Evolutionary conservation across 2,797 vertebrate genomes (phyloP), one percentile per base, ranked within the genome.

Genomic region (Anguilla pacifica): DNA sequence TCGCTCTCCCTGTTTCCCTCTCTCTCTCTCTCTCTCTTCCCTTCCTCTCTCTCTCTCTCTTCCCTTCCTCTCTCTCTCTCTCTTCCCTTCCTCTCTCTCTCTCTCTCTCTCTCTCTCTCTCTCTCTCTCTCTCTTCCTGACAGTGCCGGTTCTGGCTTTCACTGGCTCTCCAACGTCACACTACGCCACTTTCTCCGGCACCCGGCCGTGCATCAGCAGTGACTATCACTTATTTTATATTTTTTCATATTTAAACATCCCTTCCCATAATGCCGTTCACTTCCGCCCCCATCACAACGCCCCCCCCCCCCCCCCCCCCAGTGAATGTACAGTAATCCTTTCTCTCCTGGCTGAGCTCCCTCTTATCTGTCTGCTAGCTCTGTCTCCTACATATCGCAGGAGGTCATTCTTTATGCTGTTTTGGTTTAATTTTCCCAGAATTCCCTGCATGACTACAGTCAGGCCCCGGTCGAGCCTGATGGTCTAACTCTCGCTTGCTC

Each of bases 291-390:
- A 74, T 35, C n/a, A 6, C 57, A 0, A 31, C 28, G 0, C 2
- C 51, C 28, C 15, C 31, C 0, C 35, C 39, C 77, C 11, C 39
- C 22, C 17, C 2, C n/a, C 39, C 25, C 77, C 25, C 2, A 61
- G 81, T 87, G 64, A 74, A 84, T 51, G 46, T 74, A 31, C 31
- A 3, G 67, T 74, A 61, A 85, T 25, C 87, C 6, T 51, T 46
- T 79, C 83, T 85, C 87, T 61, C 87, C 83, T 17, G 70, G 87
- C 87, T 88, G 87, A 85, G 87, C 87, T 88, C 72, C 84, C 83
- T 46, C 17, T 85, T 88, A 77, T 43, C n/a, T 83, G 74, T 64
- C 82, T 15, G 22, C 67, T 6, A 53, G 74, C 64, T 83, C 82
- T 43, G 55, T 9, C 31, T 19, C 39, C 10, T 15, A 51, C 61